A percentile compares a stretch with the other conserved stretches of the same genome.
These are phyloP conservation scores for Palaemon carinicauda DNA, from an alignment of 1,140 invertebrate species.

Conservation along the genomic window DNA sequence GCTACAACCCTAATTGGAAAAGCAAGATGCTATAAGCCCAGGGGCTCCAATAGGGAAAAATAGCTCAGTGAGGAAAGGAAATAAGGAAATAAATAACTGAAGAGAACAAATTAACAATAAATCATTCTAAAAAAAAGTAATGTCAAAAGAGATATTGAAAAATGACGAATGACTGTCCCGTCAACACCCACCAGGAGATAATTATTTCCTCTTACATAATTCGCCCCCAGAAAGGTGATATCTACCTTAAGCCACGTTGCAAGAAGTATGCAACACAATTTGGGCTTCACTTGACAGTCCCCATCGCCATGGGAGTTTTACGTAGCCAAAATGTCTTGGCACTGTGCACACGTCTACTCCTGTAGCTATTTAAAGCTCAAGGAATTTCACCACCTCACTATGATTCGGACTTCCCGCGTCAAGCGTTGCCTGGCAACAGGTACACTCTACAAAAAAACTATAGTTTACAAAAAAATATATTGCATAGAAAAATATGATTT, in stretches of 20 bases:
- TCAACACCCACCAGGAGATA: too few relatives aligned
- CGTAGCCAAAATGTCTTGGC: slow-evolving; percentile 39
- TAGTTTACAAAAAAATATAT: neutral
- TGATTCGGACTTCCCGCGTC: slow-evolving; percentile 31
- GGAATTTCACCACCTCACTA: neutral
- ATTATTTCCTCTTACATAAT: too few relatives aligned
- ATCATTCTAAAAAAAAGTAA: too few relatives aligned
- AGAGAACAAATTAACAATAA: too few relatives aligned
- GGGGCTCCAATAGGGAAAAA: too few relatives aligned
- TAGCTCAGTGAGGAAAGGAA: too few relatives aligned
- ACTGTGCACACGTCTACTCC: neutral
- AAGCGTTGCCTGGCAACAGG: slow-evolving; percentile 49
- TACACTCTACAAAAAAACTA: slow-evolving; percentile 20
- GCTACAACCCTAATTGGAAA: too few relatives aligned
- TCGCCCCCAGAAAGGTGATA: neutral
- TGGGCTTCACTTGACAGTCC: slow-evolving; percentile 13
- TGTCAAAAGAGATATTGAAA: too few relatives aligned
- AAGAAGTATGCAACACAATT: neutral
- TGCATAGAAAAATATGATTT: too few relatives aligned
- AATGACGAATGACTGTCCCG: too few relatives aligned
- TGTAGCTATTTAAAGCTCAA: slow-evolving; percentile 17
- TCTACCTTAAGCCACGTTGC: neutral
- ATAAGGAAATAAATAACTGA: too few relatives aligned
- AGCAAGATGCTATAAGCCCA: too few relatives aligned
- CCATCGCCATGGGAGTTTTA: neutral